phyloP scores from a whole-genome alignment of 2,888 invertebrate species.

The Leptopilina syphax region DNA sequence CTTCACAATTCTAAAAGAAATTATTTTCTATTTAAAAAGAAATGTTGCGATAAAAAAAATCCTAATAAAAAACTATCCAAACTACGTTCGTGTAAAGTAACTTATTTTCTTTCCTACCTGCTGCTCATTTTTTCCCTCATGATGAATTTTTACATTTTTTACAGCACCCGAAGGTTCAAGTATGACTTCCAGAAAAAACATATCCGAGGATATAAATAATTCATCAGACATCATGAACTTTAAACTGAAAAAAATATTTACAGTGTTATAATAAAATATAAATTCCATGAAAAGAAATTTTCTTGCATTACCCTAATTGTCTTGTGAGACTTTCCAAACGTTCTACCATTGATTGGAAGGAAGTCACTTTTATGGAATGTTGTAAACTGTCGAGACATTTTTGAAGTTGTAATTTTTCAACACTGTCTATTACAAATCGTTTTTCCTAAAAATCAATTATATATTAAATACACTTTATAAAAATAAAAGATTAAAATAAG shows the following conservation, averaged over 20 bases:
- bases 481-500: not conserved
- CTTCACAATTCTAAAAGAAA: conserved; percentile 90
- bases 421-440: conserved; percentile 90
- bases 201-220: conserved; percentile 95
- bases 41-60: too few relatives aligned
- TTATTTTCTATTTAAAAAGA: not conserved
- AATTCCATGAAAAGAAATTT: not conserved
- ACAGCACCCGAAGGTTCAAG: conserved; percentile 90
- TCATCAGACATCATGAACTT: conserved; percentile 93
- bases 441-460: conserved; percentile 83
- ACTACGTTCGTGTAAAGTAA: too few relatives aligned
- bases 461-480: too few relatives aligned
- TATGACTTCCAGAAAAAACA: conserved; percentile 96
- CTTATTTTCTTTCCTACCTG: conserved; percentile 68
- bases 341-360: conserved; percentile 94
- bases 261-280: not conserved
- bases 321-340: conserved; percentile 93
- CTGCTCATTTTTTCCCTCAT: conserved; percentile 87
- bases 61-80: too few relatives aligned
- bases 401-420: conserved; percentile 91
- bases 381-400: conserved; percentile 94
- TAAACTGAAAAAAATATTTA: conserved; percentile 79
- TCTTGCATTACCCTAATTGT: conserved; percentile 84
- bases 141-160: conserved; percentile 94
- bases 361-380: conserved; percentile 95